Conservation (phyloP, 2,888 invertebrate species). For the Gerris lacustris region DNA sequence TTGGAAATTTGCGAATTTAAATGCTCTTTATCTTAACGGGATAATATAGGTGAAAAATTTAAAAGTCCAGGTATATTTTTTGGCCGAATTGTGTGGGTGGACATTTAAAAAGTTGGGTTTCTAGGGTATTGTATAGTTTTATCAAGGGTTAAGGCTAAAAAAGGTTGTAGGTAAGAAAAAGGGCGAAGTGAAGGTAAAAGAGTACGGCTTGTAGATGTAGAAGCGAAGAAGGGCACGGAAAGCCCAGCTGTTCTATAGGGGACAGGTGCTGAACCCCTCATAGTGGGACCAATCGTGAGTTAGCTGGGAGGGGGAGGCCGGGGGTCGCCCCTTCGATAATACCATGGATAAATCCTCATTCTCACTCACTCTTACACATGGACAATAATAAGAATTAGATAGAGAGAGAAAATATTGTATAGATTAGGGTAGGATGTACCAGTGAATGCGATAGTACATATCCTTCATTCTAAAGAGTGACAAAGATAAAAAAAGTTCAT, state of each 20-base stretch:
- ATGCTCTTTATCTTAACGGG: not conserved
- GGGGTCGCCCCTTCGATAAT: not conserved
- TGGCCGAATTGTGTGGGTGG: not conserved
- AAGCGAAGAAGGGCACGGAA: not conserved
- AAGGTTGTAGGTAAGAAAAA: slow-evolving; percentile 1
- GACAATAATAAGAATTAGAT: too few species aligned
- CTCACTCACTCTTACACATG: too few species aligned
- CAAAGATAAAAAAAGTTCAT: too few species aligned
- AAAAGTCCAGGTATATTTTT: not conserved
- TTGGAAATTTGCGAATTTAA: not conserved
- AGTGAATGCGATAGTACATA: too few species aligned
- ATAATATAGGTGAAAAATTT: not conserved
- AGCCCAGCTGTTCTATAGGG: not conserved
- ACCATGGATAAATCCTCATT: not conserved
- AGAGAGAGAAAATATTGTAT: too few species aligned
- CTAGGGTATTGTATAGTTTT: slow-evolving; percentile 1
- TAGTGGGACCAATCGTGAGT: not conserved
- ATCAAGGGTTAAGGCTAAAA: not conserved
- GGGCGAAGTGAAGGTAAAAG: not conserved
- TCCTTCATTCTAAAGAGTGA: too few species aligned
- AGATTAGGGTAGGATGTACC: too few species aligned
- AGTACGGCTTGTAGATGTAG: not conserved
- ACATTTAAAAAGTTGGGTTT: not conserved
- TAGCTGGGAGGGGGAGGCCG: not conserved
- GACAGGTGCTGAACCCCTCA: not conserved